These are phyloP conservation scores for Spea bombifrons DNA, from an alignment of 2,113 vertebrate genomes.

Conservation along the genomic window DNA sequence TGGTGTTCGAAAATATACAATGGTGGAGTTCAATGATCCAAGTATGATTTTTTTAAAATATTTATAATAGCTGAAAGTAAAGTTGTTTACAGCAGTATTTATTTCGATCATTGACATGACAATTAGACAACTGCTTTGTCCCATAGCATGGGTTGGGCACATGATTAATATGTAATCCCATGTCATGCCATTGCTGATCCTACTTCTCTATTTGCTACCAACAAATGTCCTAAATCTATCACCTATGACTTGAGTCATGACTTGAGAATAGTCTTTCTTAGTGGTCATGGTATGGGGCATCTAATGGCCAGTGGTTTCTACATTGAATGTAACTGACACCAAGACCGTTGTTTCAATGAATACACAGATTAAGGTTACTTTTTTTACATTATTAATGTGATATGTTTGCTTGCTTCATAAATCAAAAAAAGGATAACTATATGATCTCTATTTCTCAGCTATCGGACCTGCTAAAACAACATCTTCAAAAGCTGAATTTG, in stretches of 20 bases:
- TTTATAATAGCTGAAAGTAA: background rate
- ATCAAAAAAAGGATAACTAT: background rate
- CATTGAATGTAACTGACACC: too few relatives aligned
- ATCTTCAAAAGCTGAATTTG: background rate
- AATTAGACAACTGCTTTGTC: background rate
- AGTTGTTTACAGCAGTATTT: background rate
- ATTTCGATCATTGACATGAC: background rate
- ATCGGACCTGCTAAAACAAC: background rate
- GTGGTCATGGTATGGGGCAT: too few relatives aligned
- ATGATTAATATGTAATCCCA: too few relatives aligned
- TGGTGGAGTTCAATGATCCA: constrained; percentile 40
- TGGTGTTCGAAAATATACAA: constrained; percentile 20
- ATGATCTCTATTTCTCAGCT: background rate
- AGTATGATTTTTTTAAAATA: background rate
- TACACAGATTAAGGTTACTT: background rate
- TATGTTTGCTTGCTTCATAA: background rate
- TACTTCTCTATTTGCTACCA: too few relatives aligned
- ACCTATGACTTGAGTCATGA: too few relatives aligned
- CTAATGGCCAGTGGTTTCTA: too few relatives aligned
- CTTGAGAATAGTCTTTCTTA: too few relatives aligned
- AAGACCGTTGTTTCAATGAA: too few relatives aligned
- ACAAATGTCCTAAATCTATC: too few relatives aligned
- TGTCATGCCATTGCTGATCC: too few relatives aligned
- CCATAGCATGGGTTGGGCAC: background rate
- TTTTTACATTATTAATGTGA: background rate